Evolutionary conservation across 1,140 invertebrate species (phyloP), one percentile per base, ranked within the genome.

Genomic region (Grapholita molesta): DNA sequence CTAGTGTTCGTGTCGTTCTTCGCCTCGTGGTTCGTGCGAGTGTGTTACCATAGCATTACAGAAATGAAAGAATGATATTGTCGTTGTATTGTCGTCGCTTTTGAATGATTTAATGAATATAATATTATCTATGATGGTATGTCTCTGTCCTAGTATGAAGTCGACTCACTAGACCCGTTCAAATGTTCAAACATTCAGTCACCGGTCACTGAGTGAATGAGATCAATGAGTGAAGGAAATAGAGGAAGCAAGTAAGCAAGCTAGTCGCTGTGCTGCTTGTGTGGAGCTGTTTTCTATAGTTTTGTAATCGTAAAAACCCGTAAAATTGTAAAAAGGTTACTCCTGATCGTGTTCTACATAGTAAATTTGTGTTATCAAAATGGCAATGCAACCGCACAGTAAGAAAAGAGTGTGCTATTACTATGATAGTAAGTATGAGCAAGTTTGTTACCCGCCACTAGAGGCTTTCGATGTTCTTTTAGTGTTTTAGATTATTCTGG

Each of bases 361-460:
- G 1, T 18, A 12, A 15, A 25, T 61, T 15, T 61, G 6, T 61
- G 55, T 25, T 18, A 68, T n/a, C 6, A 76, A 67, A 76, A 95
- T 95, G 95, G 92, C 94, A 38, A 95, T 95, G 85, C 94, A 96
- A 92, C 94, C 96, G 9, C 97, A 98, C 77, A 97, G 95, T 80
- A 97, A 97, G 84, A 98, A 98, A 90, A 94, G 97, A 88, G 98
- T 99, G 68, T 99, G 98, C 91, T 99, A 99, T 93, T 99, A 99
- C 92, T 99, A 99, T 85, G 98, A 99, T 89, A 99, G 98, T 99
- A 94, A 98, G 97, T 97, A 92, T 76, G 70, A 72, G 55, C 79
- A 82, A 84, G 72, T 86, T 83, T 79, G 75, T 88, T 86, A 82
- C 85, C 82, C 86, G 86, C 86, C 84, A 88, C 82, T 68, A 61